Percentiles rank a stretch among this genome's conserved stretches.
phyloP scores from a whole-genome alignment of 2,113 vertebrate genomes.

The Cavia aperea region DNA sequence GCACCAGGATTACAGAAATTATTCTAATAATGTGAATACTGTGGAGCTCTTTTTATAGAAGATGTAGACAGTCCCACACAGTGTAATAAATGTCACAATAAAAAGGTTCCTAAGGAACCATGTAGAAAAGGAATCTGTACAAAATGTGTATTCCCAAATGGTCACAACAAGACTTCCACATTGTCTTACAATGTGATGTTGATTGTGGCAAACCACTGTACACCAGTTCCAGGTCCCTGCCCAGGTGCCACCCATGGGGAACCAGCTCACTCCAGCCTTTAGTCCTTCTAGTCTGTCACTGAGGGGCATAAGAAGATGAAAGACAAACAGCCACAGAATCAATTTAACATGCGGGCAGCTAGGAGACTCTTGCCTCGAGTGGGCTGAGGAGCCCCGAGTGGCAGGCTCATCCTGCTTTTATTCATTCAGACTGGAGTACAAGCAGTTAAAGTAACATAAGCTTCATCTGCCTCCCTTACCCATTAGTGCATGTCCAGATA shows the following conservation, averaged over 20 bases:
- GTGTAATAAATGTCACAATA: not conserved
- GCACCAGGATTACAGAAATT: not conserved
- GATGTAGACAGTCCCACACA: not conserved
- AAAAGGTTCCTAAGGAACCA: not conserved
- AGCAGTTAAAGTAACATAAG: not conserved
- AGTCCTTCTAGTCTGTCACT: not conserved
- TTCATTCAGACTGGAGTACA: not conserved
- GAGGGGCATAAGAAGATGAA: not conserved
- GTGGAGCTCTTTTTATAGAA: not conserved
- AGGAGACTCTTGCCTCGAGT: not conserved
- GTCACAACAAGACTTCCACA: not conserved
- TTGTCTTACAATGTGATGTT: not conserved
- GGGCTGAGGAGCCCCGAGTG: not conserved
- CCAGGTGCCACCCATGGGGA: not conserved
- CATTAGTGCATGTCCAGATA: not conserved
- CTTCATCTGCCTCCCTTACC: not conserved
- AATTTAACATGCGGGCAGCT: not conserved
- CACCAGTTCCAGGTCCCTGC: not conserved
- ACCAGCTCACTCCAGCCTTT: not conserved
- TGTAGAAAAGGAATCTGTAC: not conserved
- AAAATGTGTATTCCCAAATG: not conserved
- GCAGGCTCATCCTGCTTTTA: not conserved
- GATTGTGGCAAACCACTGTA: not conserved
- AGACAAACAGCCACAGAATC: not conserved
- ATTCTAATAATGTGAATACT: not conserved